Conservation (phyloP, 2,888 invertebrate genomes). For the Diarsia dahlii region DNA sequence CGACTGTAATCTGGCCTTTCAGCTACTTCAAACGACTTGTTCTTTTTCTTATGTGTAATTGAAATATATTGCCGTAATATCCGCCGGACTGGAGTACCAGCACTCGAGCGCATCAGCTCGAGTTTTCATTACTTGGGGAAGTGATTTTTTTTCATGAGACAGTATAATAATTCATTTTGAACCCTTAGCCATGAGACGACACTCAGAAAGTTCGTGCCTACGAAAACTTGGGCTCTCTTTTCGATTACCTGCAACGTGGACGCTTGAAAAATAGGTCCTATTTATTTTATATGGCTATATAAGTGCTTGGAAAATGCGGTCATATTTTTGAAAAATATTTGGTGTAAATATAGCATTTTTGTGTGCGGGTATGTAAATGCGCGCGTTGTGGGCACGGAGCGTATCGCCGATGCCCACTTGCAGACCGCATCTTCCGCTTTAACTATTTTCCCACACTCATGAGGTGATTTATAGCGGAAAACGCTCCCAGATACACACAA, state of each 20-base stretch:
- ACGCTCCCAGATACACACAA: slow-evolving; percentile 78
- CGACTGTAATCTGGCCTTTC: slow-evolving; percentile 89
- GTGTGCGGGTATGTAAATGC: slow-evolving; percentile 63
- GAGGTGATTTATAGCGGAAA: slow-evolving; percentile 84
- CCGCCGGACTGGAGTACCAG: slow-evolving; percentile 87
- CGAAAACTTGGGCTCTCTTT: slow-evolving; percentile 74
- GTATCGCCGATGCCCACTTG: slow-evolving; percentile 79
- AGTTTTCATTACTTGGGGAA: slow-evolving; percentile 89
- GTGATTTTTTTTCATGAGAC: slow-evolving; percentile 89
- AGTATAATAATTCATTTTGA: slow-evolving; percentile 89
- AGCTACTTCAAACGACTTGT: slow-evolving; percentile 90
- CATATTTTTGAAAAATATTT: slow-evolving; percentile 45
- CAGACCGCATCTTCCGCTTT: slow-evolving; percentile 79
- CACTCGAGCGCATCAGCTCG: slow-evolving; percentile 88
- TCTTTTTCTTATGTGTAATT: slow-evolving; percentile 91
- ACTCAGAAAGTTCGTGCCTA: slow-evolving; percentile 81
- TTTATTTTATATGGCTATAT: slow-evolving; percentile 30
- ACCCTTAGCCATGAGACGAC: slow-evolving; percentile 77
- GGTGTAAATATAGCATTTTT: slow-evolving; percentile 43
- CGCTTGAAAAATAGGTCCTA: slow-evolving; percentile 48
- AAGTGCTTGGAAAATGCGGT: slow-evolving; percentile 29
- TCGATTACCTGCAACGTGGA: slow-evolving; percentile 63
- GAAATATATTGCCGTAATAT: slow-evolving; percentile 91
- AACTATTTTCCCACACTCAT: slow-evolving; percentile 81
- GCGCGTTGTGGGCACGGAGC: slow-evolving; percentile 61